Conservation (phyloP, 1,140 invertebrate genomes). For the Armadillidium nasatum region DNA sequence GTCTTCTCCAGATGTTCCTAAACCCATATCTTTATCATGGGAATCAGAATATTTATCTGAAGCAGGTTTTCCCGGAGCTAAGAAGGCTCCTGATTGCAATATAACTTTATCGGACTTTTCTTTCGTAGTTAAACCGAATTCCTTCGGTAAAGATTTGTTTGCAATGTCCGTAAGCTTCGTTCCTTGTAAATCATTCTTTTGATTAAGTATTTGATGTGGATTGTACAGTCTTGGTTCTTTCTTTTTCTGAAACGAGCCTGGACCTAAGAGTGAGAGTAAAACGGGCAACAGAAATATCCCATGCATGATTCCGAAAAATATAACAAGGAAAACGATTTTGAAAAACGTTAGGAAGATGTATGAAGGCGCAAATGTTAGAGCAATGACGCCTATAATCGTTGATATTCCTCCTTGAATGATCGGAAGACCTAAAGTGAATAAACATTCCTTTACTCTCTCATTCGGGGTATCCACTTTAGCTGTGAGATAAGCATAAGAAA, state of each 20-base stretch:
- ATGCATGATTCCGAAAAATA: constrained; percentile 89
- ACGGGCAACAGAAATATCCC: constrained; percentile 88
- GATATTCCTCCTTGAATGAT: constrained; percentile 91
- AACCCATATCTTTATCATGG: constrained; percentile 71
- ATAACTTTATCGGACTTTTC: not conserved
- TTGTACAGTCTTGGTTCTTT: constrained; percentile 40
- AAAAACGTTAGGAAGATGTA: constrained; percentile 98
- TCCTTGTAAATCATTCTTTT: constrained; percentile 17
- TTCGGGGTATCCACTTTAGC: constrained; percentile 67
- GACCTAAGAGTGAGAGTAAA: constrained; percentile 78
- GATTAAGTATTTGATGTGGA: not conserved
- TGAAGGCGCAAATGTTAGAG: constrained; percentile 81
- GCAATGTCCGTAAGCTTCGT: not conserved
- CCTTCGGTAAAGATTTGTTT: not conserved
- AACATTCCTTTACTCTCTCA: constrained; percentile 76
- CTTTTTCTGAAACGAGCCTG: constrained; percentile 59
- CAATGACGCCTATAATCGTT: constrained; percentile 84
- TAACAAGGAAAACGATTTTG: constrained; percentile 95
- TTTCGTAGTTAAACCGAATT: not conserved
- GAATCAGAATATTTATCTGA: constrained; percentile 38
- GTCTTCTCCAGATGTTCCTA: constrained; percentile 74
- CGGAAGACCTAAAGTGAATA: constrained; percentile 84
- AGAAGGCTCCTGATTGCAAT: constrained; percentile 26
- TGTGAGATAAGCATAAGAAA: constrained; percentile 95
- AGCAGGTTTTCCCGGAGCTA: constrained; percentile 32